phyloP scores from a whole-genome alignment of 2,888 invertebrate genomes.

The Perithous albicinctus region DNA sequence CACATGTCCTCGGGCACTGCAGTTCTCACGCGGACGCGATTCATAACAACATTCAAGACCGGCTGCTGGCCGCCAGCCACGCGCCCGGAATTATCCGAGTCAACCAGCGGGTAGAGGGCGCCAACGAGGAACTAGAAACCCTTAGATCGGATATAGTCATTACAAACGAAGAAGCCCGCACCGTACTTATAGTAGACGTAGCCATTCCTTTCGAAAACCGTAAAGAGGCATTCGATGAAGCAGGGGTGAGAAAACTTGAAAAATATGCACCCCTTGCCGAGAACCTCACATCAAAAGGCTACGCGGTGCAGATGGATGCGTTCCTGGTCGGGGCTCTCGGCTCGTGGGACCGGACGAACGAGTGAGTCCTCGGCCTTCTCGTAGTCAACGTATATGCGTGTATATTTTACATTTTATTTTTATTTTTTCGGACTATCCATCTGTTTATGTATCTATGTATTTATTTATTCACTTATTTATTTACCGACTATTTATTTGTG shows the following conservation, averaged over 20 bases:
- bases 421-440: too few species aligned
- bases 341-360: too few species aligned
- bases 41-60: slow-evolving; percentile 70
- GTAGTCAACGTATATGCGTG: too few species aligned
- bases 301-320: background rate
- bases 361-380: too few species aligned
- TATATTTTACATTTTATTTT: too few species aligned
- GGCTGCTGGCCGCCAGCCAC: slow-evolving; percentile 66
- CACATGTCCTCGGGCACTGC: slow-evolving; percentile 73
- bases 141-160: slow-evolving; percentile 70
- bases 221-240: background rate
- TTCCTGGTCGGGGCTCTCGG: background rate
- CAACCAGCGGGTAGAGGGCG: slow-evolving; percentile 56
- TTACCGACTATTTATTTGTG: too few species aligned
- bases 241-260: background rate
- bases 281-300: background rate
- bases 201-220: background rate
- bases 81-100: slow-evolving; percentile 59
- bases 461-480: too few species aligned
- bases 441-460: too few species aligned
- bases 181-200: background rate
- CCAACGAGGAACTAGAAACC: slow-evolving; percentile 46
- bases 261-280: background rate
- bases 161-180: slow-evolving; percentile 64
- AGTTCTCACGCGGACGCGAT: slow-evolving; percentile 69